Base-by-base conservation (phyloP, 1,140 invertebrate genomes). In the Coelopa frigida region DNA sequence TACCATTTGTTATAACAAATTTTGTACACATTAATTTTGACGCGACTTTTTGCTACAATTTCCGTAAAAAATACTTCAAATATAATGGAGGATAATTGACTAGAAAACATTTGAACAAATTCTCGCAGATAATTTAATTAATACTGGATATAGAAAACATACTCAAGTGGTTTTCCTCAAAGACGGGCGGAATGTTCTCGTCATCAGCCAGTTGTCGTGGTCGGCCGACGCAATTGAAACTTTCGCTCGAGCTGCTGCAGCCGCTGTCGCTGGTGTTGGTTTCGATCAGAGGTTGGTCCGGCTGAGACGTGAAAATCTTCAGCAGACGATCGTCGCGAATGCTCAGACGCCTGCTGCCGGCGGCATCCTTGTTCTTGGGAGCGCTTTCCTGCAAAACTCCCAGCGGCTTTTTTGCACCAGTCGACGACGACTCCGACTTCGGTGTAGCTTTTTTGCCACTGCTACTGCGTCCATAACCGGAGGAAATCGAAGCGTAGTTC, bases 401-500 rank as follows among this genome's bases (percentile, higher is more conserved):
- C 10, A 15, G 14, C 8, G 47, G 26, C 32, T 49, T 24, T 31
- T 32, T 24, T 37, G 26, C 10, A 49, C 20, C 22, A 37, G 47
- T n/a, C 44, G n/a, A 14, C 5, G 31, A 33, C 17, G 12, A n/a
- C 5, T 39, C 37, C 11, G 17, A 22, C 33, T 44, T 26, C 5
- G 41, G 17, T 11, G 42, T 10, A 14, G 31, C 18, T 24, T 42
- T 26, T 27, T 48, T 35, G 21, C 18, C 27, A 23, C 26, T 14
- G 12, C 15, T 11, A 44, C 14, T 10, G n/a, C 17, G n/a, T n/a
- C n/a, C n/a, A n/a, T n/a, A n/a, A n/a, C n/a, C n/a, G n/a, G n/a
- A n/a, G n/a, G n/a, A n/a, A n/a, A 35, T 18, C 24, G 44, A 31
- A 3, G 44, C 44, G 26, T 59, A 57, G 5, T 49, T 55, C 31